Conservation (phyloP, 2,113 vertebrate species). For the Sorex fumeus region DNA sequence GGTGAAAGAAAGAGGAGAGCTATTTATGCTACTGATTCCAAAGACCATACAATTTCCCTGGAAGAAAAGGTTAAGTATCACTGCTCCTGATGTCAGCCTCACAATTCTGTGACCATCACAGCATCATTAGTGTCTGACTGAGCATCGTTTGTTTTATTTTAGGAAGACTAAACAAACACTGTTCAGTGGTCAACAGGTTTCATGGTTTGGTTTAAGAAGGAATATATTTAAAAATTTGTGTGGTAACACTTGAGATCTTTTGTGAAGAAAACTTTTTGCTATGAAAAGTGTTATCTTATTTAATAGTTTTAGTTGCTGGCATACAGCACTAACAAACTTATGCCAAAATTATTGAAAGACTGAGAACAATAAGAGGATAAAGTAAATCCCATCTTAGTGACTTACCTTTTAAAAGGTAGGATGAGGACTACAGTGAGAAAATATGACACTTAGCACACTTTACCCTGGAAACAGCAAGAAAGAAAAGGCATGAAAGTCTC, state of each 20-base stretch:
- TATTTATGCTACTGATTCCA: constrained; percentile 54
- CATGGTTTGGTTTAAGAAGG: constrained; percentile 2
- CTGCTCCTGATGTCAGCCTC: not conserved
- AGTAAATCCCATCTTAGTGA: not conserved
- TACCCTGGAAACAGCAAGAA: not conserved
- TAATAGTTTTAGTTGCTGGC: not conserved
- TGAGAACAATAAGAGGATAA: not conserved
- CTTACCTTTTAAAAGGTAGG: not conserved
- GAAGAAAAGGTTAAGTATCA: not conserved
- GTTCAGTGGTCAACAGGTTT: not conserved
- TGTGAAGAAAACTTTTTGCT: constrained; percentile 12
- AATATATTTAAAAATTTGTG: not conserved
- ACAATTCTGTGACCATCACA: not conserved
- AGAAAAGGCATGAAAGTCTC: not conserved
- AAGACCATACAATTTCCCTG: not conserved
- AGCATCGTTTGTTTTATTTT: too few species aligned
- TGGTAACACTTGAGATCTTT: not conserved
- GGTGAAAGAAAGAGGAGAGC: constrained; percentile 31
- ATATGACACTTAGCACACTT: not conserved
- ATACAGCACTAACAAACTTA: not conserved
- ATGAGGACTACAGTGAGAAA: not conserved
- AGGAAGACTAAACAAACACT: not conserved
- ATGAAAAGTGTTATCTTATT: not conserved
- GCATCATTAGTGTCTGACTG: not conserved
- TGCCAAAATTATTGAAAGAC: not conserved